These are phyloP conservation scores for Allochrocebus solatus DNA, from an alignment of 2,797 vertebrate genomes.

Conservation along the genomic window DNA sequence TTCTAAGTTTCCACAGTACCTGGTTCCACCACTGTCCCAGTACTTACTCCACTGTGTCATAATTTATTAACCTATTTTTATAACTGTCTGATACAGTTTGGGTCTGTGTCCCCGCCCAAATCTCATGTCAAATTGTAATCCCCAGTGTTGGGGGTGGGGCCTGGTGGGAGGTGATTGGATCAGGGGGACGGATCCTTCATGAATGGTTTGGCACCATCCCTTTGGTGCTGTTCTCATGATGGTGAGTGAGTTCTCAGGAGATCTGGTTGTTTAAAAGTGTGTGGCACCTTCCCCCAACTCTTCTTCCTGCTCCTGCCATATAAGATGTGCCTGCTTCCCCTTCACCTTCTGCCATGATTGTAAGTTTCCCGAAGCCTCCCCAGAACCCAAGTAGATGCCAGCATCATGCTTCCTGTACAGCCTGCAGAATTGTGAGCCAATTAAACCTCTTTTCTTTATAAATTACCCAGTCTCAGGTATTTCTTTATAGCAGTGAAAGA, in stretches of 20 bases:
- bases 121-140: background rate
- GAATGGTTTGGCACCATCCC: background rate
- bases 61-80: background rate
- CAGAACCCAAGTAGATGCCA: background rate
- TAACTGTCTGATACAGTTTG: background rate
- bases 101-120: background rate
- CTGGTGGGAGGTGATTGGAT: background rate
- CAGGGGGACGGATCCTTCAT: background rate
- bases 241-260: background rate
- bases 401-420: background rate
- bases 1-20: background rate
- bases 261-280: background rate
- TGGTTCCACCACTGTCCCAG: background rate
- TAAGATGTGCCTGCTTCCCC: background rate
- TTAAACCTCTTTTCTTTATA: background rate
- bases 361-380: background rate
- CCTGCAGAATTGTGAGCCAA: background rate
- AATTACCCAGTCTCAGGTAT: background rate
- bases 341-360: background rate
- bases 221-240: background rate
- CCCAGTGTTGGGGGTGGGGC: background rate
- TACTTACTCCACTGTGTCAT: background rate
- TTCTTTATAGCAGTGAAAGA: background rate
- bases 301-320: background rate
- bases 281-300: background rate